A percentile compares a stretch with the other conserved stretches of the same genome.
These are phyloP conservation scores for Pholis gunnellus DNA, from an alignment of 2,113 vertebrate genomes.

Conservation along the genomic window DNA sequence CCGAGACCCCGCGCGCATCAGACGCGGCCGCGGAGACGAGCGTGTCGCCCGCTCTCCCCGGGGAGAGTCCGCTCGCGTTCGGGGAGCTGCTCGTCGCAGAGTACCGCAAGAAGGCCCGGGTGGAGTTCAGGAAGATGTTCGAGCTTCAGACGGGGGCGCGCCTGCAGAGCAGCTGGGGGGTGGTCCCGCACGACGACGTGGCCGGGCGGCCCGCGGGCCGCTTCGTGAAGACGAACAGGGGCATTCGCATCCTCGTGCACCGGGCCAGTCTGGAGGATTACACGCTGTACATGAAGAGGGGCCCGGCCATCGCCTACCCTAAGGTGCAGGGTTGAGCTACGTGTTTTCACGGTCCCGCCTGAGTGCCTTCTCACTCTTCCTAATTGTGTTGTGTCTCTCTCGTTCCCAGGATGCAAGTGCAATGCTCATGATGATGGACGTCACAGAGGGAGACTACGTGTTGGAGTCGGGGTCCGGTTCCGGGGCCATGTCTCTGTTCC, in stretches of 20 bases:
- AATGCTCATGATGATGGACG: conserved; percentile 88
- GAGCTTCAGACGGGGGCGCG: conserved; percentile 63
- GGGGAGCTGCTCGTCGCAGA: conserved; percentile 88
- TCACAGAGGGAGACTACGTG: conserved; percentile 88
- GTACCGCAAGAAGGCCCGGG: conserved; percentile 57
- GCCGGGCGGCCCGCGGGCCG: conserved; percentile 81
- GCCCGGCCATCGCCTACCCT: conserved; percentile 88
- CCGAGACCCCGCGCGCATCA: not conserved
- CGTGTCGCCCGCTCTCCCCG: conserved; percentile 28
- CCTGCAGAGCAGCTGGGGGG: conserved; percentile 81
- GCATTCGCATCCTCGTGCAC: conserved; percentile 79
- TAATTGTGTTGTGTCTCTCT: not conserved
- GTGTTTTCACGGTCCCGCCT: not conserved
- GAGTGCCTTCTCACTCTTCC: not conserved
- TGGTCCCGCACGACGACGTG: conserved; percentile 80
- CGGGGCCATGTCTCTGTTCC: conserved; percentile 91
- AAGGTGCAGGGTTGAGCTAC: conserved; percentile 83
- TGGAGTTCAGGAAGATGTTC: conserved; percentile 85
- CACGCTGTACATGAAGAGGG: conserved; percentile 89
- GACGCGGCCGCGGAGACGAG: not conserved
- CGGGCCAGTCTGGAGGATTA: conserved; percentile 90
- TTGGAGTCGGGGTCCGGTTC: conserved; percentile 92
- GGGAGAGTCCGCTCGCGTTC: conserved; percentile 71
- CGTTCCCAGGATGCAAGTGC: conserved; percentile 83
- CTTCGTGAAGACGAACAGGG: conserved; percentile 68